phyloP scores from a whole-genome alignment of 2,113 vertebrate genomes.

The Chloropsis hardwickii region DNA sequence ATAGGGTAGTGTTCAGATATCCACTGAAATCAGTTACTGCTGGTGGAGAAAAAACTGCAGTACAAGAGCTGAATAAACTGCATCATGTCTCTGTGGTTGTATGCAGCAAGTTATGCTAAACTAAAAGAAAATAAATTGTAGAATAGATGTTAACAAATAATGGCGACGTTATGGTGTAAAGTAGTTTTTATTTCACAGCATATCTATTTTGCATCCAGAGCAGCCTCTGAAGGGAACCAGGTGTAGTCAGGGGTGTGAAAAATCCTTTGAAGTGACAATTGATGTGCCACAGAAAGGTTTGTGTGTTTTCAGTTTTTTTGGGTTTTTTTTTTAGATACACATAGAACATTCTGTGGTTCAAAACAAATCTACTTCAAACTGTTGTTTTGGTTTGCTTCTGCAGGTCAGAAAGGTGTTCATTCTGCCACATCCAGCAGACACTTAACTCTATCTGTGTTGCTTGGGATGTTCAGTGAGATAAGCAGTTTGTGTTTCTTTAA shows the following conservation, averaged over 20 bases:
- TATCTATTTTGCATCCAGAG: not conserved
- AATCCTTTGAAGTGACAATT: not conserved
- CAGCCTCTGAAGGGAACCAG: not conserved
- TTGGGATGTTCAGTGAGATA: not conserved
- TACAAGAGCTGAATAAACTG: not conserved
- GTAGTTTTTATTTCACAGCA: not conserved
- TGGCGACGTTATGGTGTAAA: not conserved
- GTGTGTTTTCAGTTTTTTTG: not conserved
- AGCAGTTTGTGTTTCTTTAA: not conserved
- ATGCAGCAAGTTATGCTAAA: not conserved
- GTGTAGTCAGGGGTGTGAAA: not conserved
- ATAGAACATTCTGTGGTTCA: not conserved
- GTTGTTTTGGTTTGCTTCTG: not conserved
- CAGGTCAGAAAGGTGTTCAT: not conserved
- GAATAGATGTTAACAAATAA: not conserved
- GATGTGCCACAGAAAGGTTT: not conserved
- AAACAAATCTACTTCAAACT: not conserved
- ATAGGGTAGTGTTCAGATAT: not conserved
- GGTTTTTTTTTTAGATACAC: not conserved
- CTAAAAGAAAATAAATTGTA: not conserved
- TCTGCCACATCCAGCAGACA: not conserved
- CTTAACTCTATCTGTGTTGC: not conserved
- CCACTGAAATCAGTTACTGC: not conserved
- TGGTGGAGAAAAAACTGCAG: not conserved
- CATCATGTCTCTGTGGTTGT: not conserved